These are phyloP conservation scores for Drosophila mayaguana DNA, from an alignment of 2,888 invertebrate genomes.

Conservation along the genomic window DNA sequence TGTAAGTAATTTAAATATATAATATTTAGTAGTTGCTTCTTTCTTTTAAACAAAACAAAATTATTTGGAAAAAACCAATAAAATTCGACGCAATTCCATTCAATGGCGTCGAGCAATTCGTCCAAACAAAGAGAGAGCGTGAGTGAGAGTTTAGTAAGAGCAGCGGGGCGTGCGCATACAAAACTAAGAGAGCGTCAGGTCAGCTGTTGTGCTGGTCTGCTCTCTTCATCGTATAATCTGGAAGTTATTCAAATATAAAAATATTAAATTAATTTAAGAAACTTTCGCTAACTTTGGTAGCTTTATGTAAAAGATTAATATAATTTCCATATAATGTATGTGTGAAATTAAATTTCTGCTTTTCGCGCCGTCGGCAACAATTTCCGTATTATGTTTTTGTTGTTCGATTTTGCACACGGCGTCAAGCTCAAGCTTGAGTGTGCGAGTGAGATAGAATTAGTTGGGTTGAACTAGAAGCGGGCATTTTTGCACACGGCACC, in stretches of 20 bases:
- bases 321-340: conserved; percentile 33
- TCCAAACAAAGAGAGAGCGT: conserved; percentile 32
- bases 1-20: conserved; percentile 87
- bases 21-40: background rate
- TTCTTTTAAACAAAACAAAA: conserved; percentile 41
- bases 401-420: conserved; percentile 67
- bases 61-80: conserved; percentile 49
- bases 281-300: conserved; percentile 26
- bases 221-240: conserved; percentile 23
- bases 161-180: conserved; percentile 40
- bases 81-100: conserved; percentile 70
- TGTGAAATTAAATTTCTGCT: conserved; percentile 34
- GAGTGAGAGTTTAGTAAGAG: conserved; percentile 19
- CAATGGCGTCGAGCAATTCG: conserved; percentile 17
- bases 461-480: conserved; percentile 8
- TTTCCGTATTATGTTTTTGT: conserved; percentile 9
- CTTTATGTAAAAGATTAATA: conserved; percentile 26
- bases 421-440: conserved; percentile 15
- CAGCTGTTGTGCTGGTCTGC: conserved; percentile 28
- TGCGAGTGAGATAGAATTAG: conserved; percentile 28
- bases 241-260: conserved; percentile 18
- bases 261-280: conserved; percentile 31
- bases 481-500: conserved; percentile 70
- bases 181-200: conserved; percentile 36
- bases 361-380: background rate